Percentiles rank a stretch among this genome's conserved stretches.
phyloP scores from a whole-genome alignment of 2,113 vertebrate species.

The Xiphorhynchus elegans region DNA sequence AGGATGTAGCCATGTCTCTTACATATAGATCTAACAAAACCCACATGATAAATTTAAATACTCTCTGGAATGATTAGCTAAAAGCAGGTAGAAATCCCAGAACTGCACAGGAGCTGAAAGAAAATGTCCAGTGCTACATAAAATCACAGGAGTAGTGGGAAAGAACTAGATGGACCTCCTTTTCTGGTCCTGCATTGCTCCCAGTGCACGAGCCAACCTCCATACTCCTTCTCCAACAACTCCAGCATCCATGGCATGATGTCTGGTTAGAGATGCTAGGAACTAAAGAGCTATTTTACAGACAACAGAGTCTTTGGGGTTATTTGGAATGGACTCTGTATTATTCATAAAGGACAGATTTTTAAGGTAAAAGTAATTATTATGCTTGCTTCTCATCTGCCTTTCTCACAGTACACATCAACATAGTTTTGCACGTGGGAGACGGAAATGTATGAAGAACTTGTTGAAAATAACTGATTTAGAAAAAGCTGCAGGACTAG shows the following conservation, averaged over 20 bases:
- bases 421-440: not conserved
- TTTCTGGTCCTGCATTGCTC: not conserved
- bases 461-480: not conserved
- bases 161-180: not conserved
- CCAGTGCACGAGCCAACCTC: not conserved
- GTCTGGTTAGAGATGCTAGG: not conserved
- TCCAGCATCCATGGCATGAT: not conserved
- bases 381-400: not conserved
- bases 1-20: not conserved
- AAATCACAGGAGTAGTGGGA: not conserved
- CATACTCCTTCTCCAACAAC: not conserved
- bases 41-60: not conserved
- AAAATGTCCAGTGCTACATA: not conserved
- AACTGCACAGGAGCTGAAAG: not conserved
- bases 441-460: not conserved
- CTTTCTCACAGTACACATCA: not conserved
- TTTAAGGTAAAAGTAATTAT: not conserved
- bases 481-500: not conserved
- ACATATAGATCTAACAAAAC: not conserved
- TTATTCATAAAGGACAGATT: not conserved
- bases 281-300: not conserved
- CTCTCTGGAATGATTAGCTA: not conserved
- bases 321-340: not conserved
- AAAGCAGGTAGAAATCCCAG: not conserved
- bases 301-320: not conserved